A percentile compares a stretch with the other conserved stretches of the same genome.
Evolutionary conservation across 2,797 vertebrate genomes (phyloP).

Genomic region (Eulemur coronatus): DNA sequence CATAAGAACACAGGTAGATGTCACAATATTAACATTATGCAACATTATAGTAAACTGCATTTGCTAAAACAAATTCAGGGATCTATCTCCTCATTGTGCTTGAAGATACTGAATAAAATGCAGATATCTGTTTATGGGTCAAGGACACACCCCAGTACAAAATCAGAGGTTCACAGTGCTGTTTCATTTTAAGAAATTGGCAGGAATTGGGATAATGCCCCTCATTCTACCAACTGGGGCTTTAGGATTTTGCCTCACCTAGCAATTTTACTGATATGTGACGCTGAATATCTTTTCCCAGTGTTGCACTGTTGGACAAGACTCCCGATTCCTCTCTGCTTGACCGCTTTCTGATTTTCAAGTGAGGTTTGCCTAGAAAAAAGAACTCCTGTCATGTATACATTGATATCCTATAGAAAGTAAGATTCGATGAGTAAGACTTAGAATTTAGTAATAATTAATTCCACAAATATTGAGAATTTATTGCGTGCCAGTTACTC

Average conservation of each 20-base stretch:
- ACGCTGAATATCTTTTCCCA: not conserved
- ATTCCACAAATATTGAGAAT: not conserved
- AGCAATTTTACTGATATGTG: not conserved
- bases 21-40: not conserved
- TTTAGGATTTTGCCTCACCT: not conserved
- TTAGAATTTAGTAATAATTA: not conserved
- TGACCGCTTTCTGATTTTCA: not conserved
- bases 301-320: not conserved
- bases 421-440: not conserved
- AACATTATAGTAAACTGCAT: not conserved
- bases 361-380: not conserved
- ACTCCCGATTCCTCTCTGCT: not conserved
- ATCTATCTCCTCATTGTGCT: not conserved
- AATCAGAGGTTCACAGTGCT: not conserved
- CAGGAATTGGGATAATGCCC: not conserved
- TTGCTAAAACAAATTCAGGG: not conserved
- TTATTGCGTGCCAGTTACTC: not conserved
- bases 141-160: not conserved
- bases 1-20: not conserved
- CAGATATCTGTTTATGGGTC: not conserved
- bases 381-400: not conserved
- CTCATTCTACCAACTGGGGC: not conserved
- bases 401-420: not conserved
- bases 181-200: not conserved
- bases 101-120: not conserved